Conservation (phyloP, 2,888 invertebrate genomes). For the Hyles lineata region DNA sequence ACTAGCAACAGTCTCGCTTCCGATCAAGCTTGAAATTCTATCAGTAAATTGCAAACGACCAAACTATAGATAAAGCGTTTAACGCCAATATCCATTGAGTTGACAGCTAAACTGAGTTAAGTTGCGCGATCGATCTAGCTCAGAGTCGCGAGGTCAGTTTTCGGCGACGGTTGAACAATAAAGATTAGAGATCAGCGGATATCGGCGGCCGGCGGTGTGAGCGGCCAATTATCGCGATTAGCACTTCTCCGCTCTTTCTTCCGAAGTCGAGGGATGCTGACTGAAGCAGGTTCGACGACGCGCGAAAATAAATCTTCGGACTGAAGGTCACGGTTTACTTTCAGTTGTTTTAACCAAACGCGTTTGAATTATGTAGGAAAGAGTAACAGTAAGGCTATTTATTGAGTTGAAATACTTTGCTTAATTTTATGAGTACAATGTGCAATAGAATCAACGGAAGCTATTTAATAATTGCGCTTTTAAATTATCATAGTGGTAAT, state of each 20-base stretch:
- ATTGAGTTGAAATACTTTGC: not conserved
- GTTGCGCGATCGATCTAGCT: not conserved
- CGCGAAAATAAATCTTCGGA: not conserved
- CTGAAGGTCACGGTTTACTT: not conserved
- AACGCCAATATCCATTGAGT: no score
- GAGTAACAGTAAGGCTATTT: not conserved
- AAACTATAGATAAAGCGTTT: no score
- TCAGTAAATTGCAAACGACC: no score
- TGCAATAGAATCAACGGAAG: no score
- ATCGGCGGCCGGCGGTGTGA: constrained; percentile 32
- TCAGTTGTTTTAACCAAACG: not conserved
- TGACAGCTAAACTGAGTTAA: no score
- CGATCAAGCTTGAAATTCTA: no score
- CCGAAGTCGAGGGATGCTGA: constrained; percentile 36
- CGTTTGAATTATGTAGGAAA: not conserved
- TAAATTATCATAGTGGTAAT: no score
- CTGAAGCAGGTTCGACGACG: not conserved
- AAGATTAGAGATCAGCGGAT: constrained; percentile 26
- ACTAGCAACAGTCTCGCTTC: no score
- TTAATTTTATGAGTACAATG: no score
- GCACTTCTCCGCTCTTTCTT: constrained; percentile 46
- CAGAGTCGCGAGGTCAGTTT: not conserved
- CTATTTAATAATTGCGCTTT: no score
- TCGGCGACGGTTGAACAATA: constrained; percentile 7
- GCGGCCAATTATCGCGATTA: constrained; percentile 50